Conservation (phyloP, 2,797 vertebrate genomes). For the Leptatherina wallacei region DNA sequence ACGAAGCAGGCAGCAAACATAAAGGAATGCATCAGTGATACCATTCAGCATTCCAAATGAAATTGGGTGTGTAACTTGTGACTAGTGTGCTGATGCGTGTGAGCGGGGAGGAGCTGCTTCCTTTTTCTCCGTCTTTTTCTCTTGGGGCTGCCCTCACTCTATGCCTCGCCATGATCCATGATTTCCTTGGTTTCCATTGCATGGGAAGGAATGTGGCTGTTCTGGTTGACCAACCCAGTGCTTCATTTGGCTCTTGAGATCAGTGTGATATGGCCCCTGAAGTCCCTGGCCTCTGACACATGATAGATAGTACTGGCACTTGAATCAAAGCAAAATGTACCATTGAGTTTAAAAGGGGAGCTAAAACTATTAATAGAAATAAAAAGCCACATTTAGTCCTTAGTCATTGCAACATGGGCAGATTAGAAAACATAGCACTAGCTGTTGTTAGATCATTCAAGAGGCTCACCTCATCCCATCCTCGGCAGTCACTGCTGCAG, state of each 20-base stretch:
- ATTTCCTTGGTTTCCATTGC: conserved; percentile 54
- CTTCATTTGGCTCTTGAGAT: conserved; percentile 60
- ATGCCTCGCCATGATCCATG: conserved; percentile 25
- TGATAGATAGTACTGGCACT: conserved; percentile 45
- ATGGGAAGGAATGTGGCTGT: conserved; percentile 66
- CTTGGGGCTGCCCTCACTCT: conserved; percentile 14
- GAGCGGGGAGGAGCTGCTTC: conserved; percentile 62
- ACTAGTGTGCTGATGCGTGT: conserved; percentile 71
- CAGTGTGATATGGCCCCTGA: conserved; percentile 45
- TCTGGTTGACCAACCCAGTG: conserved; percentile 52
- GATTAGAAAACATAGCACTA: conserved; percentile 20
- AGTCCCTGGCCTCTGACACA: conserved; percentile 52
- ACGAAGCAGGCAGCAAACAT: conserved; percentile 43
- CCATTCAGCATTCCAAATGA: conserved; percentile 70
- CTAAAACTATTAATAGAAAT: conserved; percentile 13
- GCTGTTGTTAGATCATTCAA: conserved; percentile 54
- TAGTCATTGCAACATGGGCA: conserved; percentile 19
- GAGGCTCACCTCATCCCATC: conserved; percentile 64
- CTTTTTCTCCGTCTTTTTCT: conserved; percentile 52
- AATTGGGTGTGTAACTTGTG: conserved; percentile 76
- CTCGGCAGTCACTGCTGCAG: conserved; percentile 49
- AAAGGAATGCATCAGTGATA: conserved; percentile 67
- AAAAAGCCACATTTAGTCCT: neutral
- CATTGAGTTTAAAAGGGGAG: conserved; percentile 16
- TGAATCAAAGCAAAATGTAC: conserved; percentile 22